Percentiles rank a stretch among this genome's conserved stretches.
Conservation (phyloP, 2,797 vertebrate species). For the Knipowitschia caucasica region DNA sequence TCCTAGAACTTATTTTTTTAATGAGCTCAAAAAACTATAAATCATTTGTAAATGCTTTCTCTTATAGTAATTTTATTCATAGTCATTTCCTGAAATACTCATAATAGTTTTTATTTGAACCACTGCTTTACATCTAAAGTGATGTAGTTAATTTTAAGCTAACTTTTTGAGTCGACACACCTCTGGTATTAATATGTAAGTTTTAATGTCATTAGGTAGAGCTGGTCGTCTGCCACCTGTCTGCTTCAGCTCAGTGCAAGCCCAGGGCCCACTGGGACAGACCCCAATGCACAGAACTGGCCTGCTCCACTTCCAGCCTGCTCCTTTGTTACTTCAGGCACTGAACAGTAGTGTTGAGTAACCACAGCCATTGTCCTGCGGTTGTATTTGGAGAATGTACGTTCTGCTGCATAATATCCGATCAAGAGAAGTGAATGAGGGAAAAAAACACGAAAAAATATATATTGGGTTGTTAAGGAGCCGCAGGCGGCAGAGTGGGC, state of each 20-base stretch:
- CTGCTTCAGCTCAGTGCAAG: slow-evolving; percentile 22
- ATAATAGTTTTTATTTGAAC: too few species aligned
- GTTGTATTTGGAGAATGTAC: slow-evolving; percentile 28
- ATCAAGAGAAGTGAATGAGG: too few species aligned
- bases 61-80: too few species aligned
- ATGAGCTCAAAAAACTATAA: too few species aligned
- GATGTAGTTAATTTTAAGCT: too few species aligned
- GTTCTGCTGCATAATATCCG: slow-evolving; percentile 34
- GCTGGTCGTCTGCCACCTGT: slow-evolving; percentile 16
- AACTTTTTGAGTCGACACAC: too few species aligned
- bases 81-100: too few species aligned
- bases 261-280: slow-evolving; percentile 36
- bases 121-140: too few species aligned
- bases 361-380: slow-evolving; percentile 48
- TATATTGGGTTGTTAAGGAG: slow-evolving; percentile 82
- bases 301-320: slow-evolving; percentile 36
- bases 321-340: slow-evolving; percentile 35
- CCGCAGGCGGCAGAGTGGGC: slow-evolving; percentile 87
- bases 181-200: neutral
- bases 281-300: slow-evolving; percentile 49
- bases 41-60: too few species aligned
- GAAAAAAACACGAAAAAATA: too few species aligned
- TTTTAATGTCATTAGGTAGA: neutral
- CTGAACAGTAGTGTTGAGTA: slow-evolving; percentile 18
- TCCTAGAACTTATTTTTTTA: too few species aligned